phyloP scores from a whole-genome alignment of 2,888 invertebrate species.

The Tiliacea aurago region DNA sequence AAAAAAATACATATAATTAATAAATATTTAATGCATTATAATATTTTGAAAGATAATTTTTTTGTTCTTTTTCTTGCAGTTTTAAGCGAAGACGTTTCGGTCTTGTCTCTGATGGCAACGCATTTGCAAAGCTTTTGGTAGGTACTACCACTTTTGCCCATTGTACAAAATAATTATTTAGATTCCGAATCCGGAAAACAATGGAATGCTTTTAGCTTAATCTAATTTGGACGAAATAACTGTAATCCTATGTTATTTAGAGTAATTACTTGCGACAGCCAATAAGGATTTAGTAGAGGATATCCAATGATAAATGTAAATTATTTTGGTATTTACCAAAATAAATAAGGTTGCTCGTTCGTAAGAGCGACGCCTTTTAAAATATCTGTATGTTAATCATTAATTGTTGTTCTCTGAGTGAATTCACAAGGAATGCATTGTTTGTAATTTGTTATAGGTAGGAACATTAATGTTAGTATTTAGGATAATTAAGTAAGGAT shows the following conservation, averaged over 20 bases:
- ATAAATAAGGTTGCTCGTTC: neutral
- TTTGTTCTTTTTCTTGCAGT: too few species aligned
- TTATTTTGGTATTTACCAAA: constrained; percentile 21
- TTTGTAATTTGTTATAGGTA: too few species aligned
- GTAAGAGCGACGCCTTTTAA: neutral
- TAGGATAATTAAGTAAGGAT: too few species aligned
- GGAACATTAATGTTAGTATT: too few species aligned
- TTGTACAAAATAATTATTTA: constrained; percentile 27
- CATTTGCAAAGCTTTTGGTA: neutral
- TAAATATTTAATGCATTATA: too few species aligned
- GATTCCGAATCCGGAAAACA: constrained; percentile 65
- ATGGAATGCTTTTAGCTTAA: constrained; percentile 75
- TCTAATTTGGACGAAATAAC: constrained; percentile 49
- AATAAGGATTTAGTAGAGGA: constrained; percentile 39
- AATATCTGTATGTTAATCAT: neutral
- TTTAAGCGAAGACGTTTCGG: neutral
- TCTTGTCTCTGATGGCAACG: neutral
- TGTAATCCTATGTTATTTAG: constrained; percentile 45
- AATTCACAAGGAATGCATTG: too few species aligned
- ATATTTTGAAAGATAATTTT: too few species aligned
- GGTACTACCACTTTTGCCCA: neutral
- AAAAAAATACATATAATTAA: too few species aligned
- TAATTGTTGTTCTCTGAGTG: too few species aligned
- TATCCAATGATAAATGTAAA: constrained; percentile 29
- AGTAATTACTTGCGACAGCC: constrained; percentile 32